Conservation (phyloP, 2,113 vertebrate genomes). For the Mesembrinibis cayennensis region DNA sequence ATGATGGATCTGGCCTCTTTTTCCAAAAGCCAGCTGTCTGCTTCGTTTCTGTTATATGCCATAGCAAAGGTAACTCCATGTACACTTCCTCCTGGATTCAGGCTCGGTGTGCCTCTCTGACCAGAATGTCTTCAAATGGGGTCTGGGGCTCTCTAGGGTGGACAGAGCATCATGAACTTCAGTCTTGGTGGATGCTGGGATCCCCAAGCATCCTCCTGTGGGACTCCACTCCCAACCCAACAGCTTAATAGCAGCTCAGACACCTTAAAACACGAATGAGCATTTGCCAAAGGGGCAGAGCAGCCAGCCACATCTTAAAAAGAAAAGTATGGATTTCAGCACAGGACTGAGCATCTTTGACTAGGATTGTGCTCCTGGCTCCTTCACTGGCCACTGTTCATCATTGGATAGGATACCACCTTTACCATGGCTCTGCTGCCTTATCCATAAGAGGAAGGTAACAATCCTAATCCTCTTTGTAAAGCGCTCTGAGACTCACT, state of each 20-base stretch:
- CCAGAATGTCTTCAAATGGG: neutral
- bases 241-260: neutral
- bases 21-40: neutral
- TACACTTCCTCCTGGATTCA: neutral
- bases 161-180: neutral
- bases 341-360: neutral
- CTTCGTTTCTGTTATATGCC: neutral
- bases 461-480: neutral
- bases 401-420: neutral
- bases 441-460: neutral
- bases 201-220: neutral
- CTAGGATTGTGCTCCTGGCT: neutral
- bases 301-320: neutral
- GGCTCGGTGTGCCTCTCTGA: neutral
- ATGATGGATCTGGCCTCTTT: neutral
- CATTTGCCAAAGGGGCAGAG: neutral
- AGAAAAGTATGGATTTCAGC: neutral
- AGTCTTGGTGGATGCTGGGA: neutral
- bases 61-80: neutral
- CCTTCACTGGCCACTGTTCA: neutral
- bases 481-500: neutral
- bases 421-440: neutral
- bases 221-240: neutral
- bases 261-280: neutral
- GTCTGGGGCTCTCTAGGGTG: neutral